Evolutionary conservation across 2,113 vertebrate species (phyloP), one percentile per base, ranked within the genome.

Genomic region (Pterophyllum scalare): DNA sequence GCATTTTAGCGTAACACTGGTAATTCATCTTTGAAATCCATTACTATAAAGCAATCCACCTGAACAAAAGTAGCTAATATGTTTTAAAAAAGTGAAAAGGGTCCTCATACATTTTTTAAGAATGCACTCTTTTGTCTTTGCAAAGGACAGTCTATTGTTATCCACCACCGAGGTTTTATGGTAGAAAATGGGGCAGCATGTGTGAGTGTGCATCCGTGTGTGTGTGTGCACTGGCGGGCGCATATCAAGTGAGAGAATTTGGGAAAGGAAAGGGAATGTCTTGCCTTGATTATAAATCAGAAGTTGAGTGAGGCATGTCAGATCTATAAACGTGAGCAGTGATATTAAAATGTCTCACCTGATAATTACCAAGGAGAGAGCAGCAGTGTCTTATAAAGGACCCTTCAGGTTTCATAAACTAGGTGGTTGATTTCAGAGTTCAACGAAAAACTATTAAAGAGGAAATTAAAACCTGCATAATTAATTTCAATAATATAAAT

Each of bases 31-130:
- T 87, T 3, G 0, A 65, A 64, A 81, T 80, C 31, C 80, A 81
- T 77, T 40, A 46, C 74, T 19, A 12, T 61, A 13, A 75, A 84
- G 46, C 43, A 46, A 81, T 64, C 60, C 35, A 67, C 31, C 26
- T 13, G 54, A 76, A 43, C 75, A 70, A 86, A 59, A 80, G 78
- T n/a, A 64, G 61, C 28, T 70, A 67, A 83, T 77, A 77, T 62
- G 85, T 58, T 80, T 88, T 74, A 86, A 75, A 84, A 84, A 82
- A 83, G 58, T 31, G 59, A 84, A 38, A 85, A 80, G n/a, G 79
- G n/a, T 14, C 38, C 83, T 94, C 87, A 91, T 93, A 11, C 79
- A 92, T 93, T 90, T 90, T 94, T 91, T 78, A 28, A 92, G 56
- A 77, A 79, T 24, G 82, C 78, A 60, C 87, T 76, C 60, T 86